Evolutionary conservation across 2,797 vertebrate genomes (phyloP).

Genomic region (Acrocephalus scirpaceus): DNA sequence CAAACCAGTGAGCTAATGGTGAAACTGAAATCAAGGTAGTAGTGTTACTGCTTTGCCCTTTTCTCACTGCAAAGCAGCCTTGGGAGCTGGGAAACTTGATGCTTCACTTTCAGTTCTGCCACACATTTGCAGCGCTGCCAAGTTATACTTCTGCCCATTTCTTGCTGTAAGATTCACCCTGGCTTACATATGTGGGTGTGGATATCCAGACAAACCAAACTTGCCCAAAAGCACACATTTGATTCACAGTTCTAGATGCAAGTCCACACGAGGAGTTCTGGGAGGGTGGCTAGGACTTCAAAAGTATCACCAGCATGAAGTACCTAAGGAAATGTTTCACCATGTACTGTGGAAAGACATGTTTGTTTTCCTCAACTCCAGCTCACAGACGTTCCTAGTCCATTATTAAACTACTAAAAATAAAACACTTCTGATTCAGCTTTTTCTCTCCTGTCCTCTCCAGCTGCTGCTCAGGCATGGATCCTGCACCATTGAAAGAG

Average conservation of each 20-base stretch:
- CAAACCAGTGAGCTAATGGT: neutral
- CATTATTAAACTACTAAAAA: slow-evolving; percentile 38
- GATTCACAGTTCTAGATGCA: neutral
- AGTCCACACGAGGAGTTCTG: neutral
- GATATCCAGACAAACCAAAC: neutral
- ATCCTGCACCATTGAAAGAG: neutral
- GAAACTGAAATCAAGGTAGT: neutral
- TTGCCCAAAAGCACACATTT: neutral
- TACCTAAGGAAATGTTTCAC: neutral
- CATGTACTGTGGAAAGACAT: accelerated
- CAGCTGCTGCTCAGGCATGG: slow-evolving; percentile 15
- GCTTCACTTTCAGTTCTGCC: neutral
- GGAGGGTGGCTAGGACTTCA: neutral
- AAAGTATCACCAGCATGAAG: neutral
- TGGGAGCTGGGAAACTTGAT: neutral
- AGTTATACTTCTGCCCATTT: neutral
- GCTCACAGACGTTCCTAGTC: neutral
- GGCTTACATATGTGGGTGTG: neutral
- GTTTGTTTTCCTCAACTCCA: neutral
- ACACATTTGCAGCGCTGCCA: neutral
- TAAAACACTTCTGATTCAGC: slow-evolving; percentile 42
- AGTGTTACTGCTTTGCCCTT: neutral
- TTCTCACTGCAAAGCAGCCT: neutral
- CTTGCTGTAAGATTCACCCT: neutral
- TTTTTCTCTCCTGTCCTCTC: neutral